These are phyloP conservation scores for Dicyrtoma fusca DNA, from an alignment of 2,888 invertebrate species.

Conservation along the genomic window DNA sequence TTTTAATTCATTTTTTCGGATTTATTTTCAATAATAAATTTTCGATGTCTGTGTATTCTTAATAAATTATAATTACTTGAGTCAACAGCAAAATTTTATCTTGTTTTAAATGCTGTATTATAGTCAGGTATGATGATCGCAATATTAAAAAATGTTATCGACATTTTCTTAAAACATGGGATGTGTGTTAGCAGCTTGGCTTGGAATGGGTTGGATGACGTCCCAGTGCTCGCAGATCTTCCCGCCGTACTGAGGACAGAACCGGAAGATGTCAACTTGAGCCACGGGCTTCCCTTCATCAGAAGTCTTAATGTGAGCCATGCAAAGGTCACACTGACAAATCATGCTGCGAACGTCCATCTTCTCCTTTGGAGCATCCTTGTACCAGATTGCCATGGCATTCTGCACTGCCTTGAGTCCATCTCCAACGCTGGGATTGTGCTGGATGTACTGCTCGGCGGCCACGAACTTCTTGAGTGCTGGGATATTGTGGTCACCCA, in stretches of 20 bases:
- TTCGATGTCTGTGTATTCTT: too few species aligned
- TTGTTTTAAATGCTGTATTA: too few species aligned
- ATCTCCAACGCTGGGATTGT: slow-evolving; percentile 29
- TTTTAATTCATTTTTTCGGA: too few species aligned
- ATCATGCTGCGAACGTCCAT: slow-evolving; percentile 14
- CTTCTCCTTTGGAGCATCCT: neutral
- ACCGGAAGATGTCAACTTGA: slow-evolving; percentile 24
- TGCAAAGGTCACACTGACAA: slow-evolving; percentile 28
- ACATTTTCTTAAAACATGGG: slow-evolving; percentile 34
- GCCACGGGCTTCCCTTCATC: neutral
- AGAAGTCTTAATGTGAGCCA: neutral
- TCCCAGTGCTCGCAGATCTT: slow-evolving; percentile 37
- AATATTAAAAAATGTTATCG: too few species aligned
- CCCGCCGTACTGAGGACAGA: slow-evolving; percentile 8
- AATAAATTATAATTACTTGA: too few species aligned
- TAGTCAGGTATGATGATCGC: too few species aligned
- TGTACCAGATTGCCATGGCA: neutral
- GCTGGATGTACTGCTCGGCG: slow-evolving; percentile 20
- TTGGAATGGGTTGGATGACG: slow-evolving; percentile 13
- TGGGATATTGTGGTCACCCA: slow-evolving; percentile 17
- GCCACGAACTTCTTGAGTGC: neutral
- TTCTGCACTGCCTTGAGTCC: slow-evolving; percentile 11
- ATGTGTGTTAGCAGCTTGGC: slow-evolving; percentile 6
- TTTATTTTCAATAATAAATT: too few species aligned
- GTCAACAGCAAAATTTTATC: too few species aligned